These are phyloP conservation scores for Lasioglossum villosulum DNA, from an alignment of 2,888 invertebrate genomes.

Conservation along the genomic window DNA sequence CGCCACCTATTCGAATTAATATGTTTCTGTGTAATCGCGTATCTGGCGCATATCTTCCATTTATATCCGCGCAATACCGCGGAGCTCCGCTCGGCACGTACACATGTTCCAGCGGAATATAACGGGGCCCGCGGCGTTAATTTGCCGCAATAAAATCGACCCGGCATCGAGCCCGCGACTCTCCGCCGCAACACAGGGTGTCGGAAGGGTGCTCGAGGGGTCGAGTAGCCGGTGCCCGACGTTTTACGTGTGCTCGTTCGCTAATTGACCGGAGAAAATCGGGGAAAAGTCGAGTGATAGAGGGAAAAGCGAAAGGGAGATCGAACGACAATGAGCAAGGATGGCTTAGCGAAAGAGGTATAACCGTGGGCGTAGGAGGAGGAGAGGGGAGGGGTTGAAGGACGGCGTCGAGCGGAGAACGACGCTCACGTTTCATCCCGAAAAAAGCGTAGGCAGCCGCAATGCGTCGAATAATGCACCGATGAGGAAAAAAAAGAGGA, in stretches of 20 bases:
- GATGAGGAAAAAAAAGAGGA: slow-evolving; percentile 32
- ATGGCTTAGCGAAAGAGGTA: background rate
- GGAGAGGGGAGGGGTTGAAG: background rate
- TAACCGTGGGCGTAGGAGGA: background rate
- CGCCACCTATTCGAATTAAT: background rate
- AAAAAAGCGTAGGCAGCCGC: slow-evolving; percentile 66
- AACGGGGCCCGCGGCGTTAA: background rate
- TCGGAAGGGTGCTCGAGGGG: background rate
- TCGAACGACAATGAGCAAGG: background rate
- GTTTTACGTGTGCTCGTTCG: background rate
- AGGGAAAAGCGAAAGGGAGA: background rate
- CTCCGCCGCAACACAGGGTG: background rate
- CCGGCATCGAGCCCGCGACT: background rate
- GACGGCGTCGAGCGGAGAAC: background rate
- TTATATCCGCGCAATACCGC: background rate
- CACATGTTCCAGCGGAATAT: background rate
- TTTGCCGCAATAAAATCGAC: slow-evolving; percentile 12
- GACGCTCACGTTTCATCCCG: slow-evolving; percentile 18
- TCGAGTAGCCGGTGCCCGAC: slow-evolving; percentile 7
- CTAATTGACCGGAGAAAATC: slow-evolving; percentile 11
- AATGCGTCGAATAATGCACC: slow-evolving; percentile 73
- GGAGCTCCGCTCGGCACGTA: background rate
- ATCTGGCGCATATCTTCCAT: background rate
- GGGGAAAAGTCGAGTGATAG: background rate
- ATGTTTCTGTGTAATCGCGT: background rate